Base-by-base conservation (phyloP, 2,888 invertebrate genomes). In the Eristalis intricaria region DNA sequence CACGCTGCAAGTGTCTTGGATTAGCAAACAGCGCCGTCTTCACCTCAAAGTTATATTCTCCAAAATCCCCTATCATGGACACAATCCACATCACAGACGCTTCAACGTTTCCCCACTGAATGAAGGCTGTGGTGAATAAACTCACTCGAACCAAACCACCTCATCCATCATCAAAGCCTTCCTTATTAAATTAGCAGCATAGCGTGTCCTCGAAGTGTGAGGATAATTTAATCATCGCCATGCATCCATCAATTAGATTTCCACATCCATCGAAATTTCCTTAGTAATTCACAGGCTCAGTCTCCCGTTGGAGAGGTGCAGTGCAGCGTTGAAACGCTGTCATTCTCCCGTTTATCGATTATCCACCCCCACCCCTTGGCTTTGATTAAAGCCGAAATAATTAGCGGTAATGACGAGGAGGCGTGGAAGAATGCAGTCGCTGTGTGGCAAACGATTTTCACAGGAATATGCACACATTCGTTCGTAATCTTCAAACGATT, bases 351-450 rank as follows among this genome's bases (percentile, higher is more conserved):
- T 64, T 85, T 64, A 74, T 69, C 77, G 81, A 81, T 77, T 85
- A 73, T 81, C 81, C n/a, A n/a, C n/a, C n/a, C n/a, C n/a, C n/a
- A n/a, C n/a, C 77, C 50, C 77, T 77, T 77, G 73, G 43, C 50
- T 50, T 73, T 60, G 81, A 81, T 76, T 81, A 69, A 85, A 85
- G 81, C 73, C 81, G 60, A 81, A 77, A 85, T 85, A 85, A 85
- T 85, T 81, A 77, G 69, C 60, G 74, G 73, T 74, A 85, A 81
- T 77, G 77, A 85, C 38, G 73, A 68, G 71, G 43, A 40, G 43
- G 73, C 65, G 56, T 40, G 40, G 73, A 58, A 38, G 60, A 8
- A 65, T 2, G 66, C 23, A n/a, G 40, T 4, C 11, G n/a, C 26
- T 13, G 43, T 15, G 10, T 22, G 23, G 19, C 40, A 63, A 71